A percentile compares a stretch with the other conserved stretches of the same genome.
Evolutionary conservation across 2,113 vertebrate genomes (phyloP).

Genomic region (Dunckerocampus dactyliophorus): DNA sequence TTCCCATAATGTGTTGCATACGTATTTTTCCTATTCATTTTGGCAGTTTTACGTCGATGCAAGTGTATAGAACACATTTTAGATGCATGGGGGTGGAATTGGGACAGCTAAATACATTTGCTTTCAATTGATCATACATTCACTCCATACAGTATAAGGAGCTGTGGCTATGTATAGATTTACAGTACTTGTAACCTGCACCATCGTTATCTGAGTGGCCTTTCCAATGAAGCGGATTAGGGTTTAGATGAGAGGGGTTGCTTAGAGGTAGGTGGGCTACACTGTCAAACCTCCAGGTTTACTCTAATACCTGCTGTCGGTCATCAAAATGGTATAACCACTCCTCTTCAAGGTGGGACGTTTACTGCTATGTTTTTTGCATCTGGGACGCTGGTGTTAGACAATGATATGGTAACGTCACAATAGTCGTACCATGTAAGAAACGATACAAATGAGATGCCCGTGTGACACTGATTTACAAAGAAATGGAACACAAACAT

Average conservation of each 20-base stretch:
- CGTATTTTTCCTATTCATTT: slow-evolving; percentile 61
- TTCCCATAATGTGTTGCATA: slow-evolving; percentile 69
- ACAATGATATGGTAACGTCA: too few species aligned
- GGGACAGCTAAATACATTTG: slow-evolving; percentile 59
- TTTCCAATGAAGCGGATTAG: slow-evolving; percentile 15
- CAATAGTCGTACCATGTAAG: too few species aligned
- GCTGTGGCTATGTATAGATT: slow-evolving; percentile 43
- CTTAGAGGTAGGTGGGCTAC: slow-evolving; percentile 52
- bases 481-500: background rate
- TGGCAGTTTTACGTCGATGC: slow-evolving; percentile 68
- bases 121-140: slow-evolving; percentile 68
- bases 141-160: slow-evolving; percentile 52
- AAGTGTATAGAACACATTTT: background rate
- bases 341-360: too few species aligned
- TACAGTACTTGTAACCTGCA: slow-evolving; percentile 65
- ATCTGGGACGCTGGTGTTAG: too few species aligned
- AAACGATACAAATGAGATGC: background rate
- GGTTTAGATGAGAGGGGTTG: slow-evolving; percentile 9
- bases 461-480: background rate
- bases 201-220: slow-evolving; percentile 27
- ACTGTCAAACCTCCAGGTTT: slow-evolving; percentile 20
- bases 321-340: too few species aligned
- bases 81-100: slow-evolving; percentile 23
- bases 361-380: too few species aligned
- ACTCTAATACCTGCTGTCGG: too few species aligned